phyloP scores from a whole-genome alignment of 2,888 invertebrate species.

The Archips crataeganus region DNA sequence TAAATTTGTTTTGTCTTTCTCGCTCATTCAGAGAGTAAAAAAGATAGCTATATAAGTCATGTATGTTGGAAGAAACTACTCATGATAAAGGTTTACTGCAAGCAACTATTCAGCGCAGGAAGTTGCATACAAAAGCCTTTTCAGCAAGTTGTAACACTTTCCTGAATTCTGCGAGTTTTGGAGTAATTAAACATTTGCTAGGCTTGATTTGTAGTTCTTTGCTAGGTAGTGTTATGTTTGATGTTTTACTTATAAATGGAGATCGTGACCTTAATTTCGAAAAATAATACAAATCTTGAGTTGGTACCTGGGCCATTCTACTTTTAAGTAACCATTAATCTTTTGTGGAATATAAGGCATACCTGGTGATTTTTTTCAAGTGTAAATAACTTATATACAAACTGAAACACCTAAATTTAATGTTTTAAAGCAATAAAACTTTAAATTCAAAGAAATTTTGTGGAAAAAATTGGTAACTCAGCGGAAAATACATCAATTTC shows the following conservation, averaged over 20 bases:
- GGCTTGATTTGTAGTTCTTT: background rate
- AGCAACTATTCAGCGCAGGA: constrained; percentile 16
- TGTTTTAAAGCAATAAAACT: too few species aligned
- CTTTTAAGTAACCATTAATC: too few species aligned
- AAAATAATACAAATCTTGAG: too few species aligned
- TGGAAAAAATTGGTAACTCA: too few species aligned
- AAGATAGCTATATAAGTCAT: background rate
- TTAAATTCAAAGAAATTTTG: too few species aligned
- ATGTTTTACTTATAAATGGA: background rate
- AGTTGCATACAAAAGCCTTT: constrained; percentile 22
- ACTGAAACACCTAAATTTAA: too few species aligned
- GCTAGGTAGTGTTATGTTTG: background rate
- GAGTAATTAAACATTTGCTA: background rate
- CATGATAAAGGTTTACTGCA: background rate
- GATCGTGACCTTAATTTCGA: background rate
- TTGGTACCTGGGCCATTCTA: too few species aligned
- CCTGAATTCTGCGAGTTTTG: background rate
- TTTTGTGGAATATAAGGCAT: too few species aligned
- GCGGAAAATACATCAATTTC: too few species aligned
- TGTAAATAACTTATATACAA: too few species aligned
- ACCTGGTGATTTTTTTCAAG: too few species aligned
- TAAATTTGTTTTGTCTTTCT: background rate
- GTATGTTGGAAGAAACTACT: background rate
- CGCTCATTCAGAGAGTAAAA: background rate
- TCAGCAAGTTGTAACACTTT: background rate